Evolutionary conservation across 2,113 vertebrate genomes (phyloP).

Genomic region (Silurus asotus): DNA sequence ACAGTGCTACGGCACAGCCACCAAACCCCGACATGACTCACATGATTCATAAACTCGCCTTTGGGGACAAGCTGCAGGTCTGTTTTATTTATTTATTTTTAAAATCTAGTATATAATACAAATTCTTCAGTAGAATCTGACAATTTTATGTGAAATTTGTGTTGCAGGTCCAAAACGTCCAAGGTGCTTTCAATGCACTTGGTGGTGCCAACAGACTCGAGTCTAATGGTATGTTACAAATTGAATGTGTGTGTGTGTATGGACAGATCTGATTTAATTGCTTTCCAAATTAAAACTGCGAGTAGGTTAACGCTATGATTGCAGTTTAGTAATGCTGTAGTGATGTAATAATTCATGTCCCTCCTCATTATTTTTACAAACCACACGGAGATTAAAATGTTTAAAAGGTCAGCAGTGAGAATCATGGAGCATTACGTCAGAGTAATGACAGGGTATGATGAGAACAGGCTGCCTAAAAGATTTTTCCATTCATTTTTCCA

Average conservation of each 20-base stretch:
- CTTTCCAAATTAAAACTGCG: neutral
- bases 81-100: too few species aligned
- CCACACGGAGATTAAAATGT: neutral
- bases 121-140: neutral
- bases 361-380: neutral
- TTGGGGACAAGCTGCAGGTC: conserved; percentile 90
- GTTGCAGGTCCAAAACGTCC: conserved; percentile 85
- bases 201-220: conserved; percentile 87
- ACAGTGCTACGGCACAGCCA: conserved; percentile 96
- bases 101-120: neutral
- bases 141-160: neutral
- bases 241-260: neutral
- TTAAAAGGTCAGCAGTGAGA: neutral
- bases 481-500: neutral
- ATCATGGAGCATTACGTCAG: conserved; percentile 12
- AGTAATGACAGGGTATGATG: neutral
- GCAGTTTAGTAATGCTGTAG: neutral
- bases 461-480: neutral
- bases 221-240: conserved; percentile 87
- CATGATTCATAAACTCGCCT: conserved; percentile 90
- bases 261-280: neutral
- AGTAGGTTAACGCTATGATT: neutral
- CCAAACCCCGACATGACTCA: conserved; percentile 98
- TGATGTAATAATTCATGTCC: neutral
- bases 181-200: conserved; percentile 95